Evolutionary conservation across 2,888 invertebrate species (phyloP).

Genomic region (Watsonalla cultraria): DNA sequence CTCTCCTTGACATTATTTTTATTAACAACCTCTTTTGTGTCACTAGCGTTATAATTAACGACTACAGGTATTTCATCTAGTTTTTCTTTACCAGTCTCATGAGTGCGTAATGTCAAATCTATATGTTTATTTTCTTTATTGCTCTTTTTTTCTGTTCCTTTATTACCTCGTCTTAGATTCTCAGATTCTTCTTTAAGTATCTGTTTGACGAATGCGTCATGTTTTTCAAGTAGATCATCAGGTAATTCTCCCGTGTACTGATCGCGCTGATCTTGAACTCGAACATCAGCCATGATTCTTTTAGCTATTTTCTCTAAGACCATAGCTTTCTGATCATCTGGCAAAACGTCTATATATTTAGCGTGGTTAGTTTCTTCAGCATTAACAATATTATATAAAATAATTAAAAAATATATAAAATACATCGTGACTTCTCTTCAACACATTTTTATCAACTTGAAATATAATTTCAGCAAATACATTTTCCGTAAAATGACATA

Average conservation of each 20-base stretch:
- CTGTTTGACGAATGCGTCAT: constrained; percentile 42
- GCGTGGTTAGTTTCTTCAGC: constrained; percentile 33
- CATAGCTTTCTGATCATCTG: constrained; percentile 50
- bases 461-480: background rate
- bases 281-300: constrained; percentile 47
- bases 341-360: constrained; percentile 54
- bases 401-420: constrained; percentile 24
- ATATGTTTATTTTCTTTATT: constrained; percentile 5
- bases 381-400: constrained; percentile 11
- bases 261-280: constrained; percentile 21
- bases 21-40: background rate
- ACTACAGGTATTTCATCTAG: background rate
- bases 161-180: constrained; percentile 21
- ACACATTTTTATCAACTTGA: constrained; percentile 3
- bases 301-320: constrained; percentile 54
- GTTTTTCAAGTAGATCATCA: constrained; percentile 40
- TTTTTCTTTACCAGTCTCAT: constrained; percentile 1
- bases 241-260: constrained; percentile 33
- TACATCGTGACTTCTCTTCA: constrained; percentile 34
- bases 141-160: constrained; percentile 5
- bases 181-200: constrained; percentile 48
- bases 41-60: background rate
- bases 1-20: background rate
- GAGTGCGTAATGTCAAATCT: constrained; percentile 21
- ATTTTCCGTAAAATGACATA: constrained; percentile 7